phyloP scores from a whole-genome alignment of 1,140 invertebrate genomes.

The Tetragonula clypearis region DNA sequence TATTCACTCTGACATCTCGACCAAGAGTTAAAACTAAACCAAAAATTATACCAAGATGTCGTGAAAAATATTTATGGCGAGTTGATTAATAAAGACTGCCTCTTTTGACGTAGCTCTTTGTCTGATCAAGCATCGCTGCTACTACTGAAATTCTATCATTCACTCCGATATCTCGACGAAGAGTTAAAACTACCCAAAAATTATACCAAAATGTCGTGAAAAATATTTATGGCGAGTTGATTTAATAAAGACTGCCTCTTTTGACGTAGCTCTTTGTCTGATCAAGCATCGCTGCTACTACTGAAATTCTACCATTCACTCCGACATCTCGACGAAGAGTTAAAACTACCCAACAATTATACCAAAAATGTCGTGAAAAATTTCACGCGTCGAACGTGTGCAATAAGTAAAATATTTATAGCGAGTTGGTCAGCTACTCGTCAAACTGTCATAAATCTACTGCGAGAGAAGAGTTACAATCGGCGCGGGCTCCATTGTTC shows the following conservation, averaged over 20 bases:
- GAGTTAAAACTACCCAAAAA: too few relatives aligned
- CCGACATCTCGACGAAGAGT: neutral
- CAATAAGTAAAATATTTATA: neutral
- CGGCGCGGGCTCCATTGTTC: slow-evolving; percentile 10
- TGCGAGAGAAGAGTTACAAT: slow-evolving; percentile 26
- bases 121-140: neutral
- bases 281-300: fast-evolving
- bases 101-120: neutral
- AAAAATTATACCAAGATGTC: too few relatives aligned
- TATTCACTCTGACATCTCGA: too few relatives aligned
- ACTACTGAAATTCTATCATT: neutral
- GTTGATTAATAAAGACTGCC: too few relatives aligned
- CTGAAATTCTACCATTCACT: neutral
- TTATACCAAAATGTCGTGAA: too few relatives aligned
- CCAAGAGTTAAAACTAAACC: too few relatives aligned
- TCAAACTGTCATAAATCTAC: slow-evolving; percentile 39
- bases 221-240: too few relatives aligned
- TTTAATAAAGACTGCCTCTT: neutral
- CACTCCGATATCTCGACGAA: too few relatives aligned
- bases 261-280: neutral
- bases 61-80: too few relatives aligned
- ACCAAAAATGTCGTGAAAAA: neutral
- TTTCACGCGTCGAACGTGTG: neutral
- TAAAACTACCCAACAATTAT: neutral
- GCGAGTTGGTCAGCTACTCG: slow-evolving; percentile 4